Percentiles rank a stretch among this genome's conserved stretches.
Conservation (phyloP, 2,113 vertebrate species). For the Carollia perspicillata region DNA sequence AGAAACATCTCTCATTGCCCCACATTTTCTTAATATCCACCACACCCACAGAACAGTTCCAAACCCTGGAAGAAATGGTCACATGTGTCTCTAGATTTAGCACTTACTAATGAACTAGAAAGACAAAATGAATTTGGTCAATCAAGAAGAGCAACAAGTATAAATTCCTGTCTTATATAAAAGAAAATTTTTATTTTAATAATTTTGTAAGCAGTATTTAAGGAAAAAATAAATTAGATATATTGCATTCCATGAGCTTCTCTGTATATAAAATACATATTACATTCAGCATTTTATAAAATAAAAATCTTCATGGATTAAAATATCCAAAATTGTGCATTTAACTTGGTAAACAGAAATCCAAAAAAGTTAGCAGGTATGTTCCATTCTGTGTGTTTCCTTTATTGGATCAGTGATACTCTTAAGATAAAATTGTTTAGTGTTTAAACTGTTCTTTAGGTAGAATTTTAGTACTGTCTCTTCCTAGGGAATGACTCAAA, state of each 20-base stretch:
- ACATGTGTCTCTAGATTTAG: neutral
- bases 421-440: slow-evolving; percentile 37
- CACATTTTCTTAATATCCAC: neutral
- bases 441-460: neutral
- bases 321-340: slow-evolving; percentile 12
- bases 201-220: slow-evolving; percentile 12
- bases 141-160: neutral
- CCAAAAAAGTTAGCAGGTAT: neutral
- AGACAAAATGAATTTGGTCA: slow-evolving; percentile 2
- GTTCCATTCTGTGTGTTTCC: neutral
- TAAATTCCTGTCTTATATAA: neutral
- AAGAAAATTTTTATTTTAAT: slow-evolving; percentile 19
- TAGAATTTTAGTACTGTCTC: slow-evolving; percentile 25
- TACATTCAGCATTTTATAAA: slow-evolving; percentile 41
- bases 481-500: slow-evolving; percentile 15
- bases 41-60: neutral
- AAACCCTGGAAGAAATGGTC: neutral
- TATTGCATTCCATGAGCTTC: neutral
- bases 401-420: neutral
- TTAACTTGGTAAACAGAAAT: slow-evolving; percentile 2
- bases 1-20: neutral
- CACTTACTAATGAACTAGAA: neutral
- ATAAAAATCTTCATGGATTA: slow-evolving; percentile 1
- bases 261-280: neutral
- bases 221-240: neutral